Evolutionary conservation across 2,797 vertebrate species (phyloP).

Genomic region (Acanthornis magna): DNA sequence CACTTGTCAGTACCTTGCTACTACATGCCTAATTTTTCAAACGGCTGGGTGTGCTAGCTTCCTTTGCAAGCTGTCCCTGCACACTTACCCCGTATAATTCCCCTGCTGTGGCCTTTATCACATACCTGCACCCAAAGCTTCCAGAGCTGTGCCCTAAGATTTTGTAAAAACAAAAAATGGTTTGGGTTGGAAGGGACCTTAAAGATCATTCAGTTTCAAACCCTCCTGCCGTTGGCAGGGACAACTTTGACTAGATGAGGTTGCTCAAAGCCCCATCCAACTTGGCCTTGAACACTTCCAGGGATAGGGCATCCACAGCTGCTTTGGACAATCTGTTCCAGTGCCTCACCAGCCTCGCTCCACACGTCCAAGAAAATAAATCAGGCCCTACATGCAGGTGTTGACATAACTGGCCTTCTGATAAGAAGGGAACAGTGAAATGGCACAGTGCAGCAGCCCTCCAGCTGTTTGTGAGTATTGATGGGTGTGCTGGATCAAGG

Average conservation of each 20-base stretch:
- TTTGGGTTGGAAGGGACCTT: not conserved
- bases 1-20: constrained; percentile 57
- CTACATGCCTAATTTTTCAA: constrained; percentile 63
- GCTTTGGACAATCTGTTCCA: not conserved
- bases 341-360: not conserved
- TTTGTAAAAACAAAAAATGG: not conserved
- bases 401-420: not conserved
- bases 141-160: not conserved
- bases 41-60: not conserved
- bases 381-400: not conserved
- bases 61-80: not conserved
- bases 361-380: not conserved
- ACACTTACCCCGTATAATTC: not conserved
- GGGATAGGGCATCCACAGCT: not conserved
- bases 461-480: not conserved
- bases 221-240: not conserved
- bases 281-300: not conserved
- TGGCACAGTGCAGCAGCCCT: not conserved
- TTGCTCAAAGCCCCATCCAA: not conserved
- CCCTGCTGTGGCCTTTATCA: not conserved
- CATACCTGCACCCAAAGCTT: not conserved
- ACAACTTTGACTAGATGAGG: not conserved
- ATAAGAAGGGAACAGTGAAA: not conserved
- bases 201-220: not conserved
- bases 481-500: not conserved